Evolutionary conservation across 2,113 vertebrate genomes (phyloP).

Genomic region (Numenius arquata): DNA sequence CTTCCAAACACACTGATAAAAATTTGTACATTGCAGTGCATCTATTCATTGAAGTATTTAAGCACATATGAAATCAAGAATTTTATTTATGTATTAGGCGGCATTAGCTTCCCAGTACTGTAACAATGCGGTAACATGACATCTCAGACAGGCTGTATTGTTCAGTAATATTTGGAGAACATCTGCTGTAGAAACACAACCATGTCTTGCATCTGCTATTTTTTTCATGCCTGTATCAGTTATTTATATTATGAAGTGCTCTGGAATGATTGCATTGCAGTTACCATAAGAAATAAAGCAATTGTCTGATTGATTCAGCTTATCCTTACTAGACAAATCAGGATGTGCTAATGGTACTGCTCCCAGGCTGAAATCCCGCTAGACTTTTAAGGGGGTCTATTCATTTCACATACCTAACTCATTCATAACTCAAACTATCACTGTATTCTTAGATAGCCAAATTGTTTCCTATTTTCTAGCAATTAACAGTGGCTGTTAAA

Average conservation of each 20-base stretch:
- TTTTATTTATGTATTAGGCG: not conserved
- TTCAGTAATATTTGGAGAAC: not conserved
- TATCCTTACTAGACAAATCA: not conserved
- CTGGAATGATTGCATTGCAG: not conserved
- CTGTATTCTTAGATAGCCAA: not conserved
- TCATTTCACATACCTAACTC: not conserved
- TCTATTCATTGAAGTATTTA: not conserved
- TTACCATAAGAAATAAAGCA: not conserved
- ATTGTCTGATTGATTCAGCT: not conserved
- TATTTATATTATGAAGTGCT: not conserved
- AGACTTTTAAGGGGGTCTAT: not conserved
- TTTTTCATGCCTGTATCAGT: not conserved
- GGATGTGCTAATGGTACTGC: not conserved
- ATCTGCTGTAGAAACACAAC: not conserved
- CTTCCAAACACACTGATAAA: not conserved
- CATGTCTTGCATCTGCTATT: not conserved
- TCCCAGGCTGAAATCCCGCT: not conserved
- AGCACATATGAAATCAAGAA: not conserved
- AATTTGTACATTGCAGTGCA: not conserved
- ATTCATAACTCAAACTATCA: not conserved
- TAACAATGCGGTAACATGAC: not conserved
- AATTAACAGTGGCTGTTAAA: not conserved
- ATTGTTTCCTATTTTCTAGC: not conserved
- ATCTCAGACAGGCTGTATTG: not conserved
- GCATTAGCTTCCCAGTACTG: not conserved